Evolutionary conservation across 2,797 vertebrate species (phyloP).

Genomic region (Psittacula derbiana): DNA sequence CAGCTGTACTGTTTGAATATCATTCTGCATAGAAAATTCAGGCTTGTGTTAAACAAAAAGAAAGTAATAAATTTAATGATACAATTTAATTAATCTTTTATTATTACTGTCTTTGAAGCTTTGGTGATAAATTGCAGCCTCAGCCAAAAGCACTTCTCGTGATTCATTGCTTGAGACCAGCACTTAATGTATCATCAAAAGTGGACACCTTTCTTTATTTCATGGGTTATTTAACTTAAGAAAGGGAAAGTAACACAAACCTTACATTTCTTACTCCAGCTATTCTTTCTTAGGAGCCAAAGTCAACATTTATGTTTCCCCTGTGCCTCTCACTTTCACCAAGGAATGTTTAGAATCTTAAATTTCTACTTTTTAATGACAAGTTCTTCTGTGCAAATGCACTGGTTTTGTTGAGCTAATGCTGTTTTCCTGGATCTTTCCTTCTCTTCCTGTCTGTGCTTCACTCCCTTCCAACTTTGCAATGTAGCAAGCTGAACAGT

Average conservation of each 20-base stretch:
- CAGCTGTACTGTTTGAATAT: constrained; percentile 45
- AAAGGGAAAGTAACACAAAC: constrained; percentile 82
- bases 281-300: constrained; percentile 85
- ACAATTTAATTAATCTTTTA: constrained; percentile 81
- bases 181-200: constrained; percentile 83
- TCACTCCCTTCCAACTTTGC: constrained; percentile 85
- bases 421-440: constrained; percentile 88
- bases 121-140: constrained; percentile 75
- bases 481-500: constrained; percentile 99
- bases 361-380: constrained; percentile 74
- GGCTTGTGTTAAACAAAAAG: constrained; percentile 65
- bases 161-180: constrained; percentile 77
- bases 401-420: constrained; percentile 84
- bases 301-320: constrained; percentile 82
- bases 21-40: constrained; percentile 75
- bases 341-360: constrained; percentile 82
- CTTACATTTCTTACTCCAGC: constrained; percentile 80
- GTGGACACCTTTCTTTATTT: constrained; percentile 84
- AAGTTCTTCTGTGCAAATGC: constrained; percentile 78
- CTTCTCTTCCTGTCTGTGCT: constrained; percentile 81
- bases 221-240: constrained; percentile 84
- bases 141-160: constrained; percentile 74
- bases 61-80: constrained; percentile 74
- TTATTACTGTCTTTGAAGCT: constrained; percentile 79
- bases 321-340: constrained; percentile 77